phyloP scores from a whole-genome alignment of 2,797 vertebrate genomes.

The Hybognathus amarus region DNA sequence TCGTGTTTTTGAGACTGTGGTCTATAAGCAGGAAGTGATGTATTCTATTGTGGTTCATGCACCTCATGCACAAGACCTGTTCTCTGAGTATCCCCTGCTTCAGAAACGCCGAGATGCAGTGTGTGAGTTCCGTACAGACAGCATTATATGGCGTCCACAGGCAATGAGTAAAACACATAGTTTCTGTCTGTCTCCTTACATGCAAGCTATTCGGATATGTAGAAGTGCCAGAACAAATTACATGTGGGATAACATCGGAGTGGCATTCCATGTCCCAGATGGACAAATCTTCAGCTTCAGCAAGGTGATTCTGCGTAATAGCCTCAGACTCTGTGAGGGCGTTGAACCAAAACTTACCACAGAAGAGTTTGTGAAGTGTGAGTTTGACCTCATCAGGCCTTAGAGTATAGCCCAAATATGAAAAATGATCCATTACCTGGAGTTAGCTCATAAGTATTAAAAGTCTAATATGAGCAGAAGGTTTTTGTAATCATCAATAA shows the following conservation, averaged over 20 bases:
- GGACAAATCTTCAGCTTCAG: slow-evolving; percentile 13
- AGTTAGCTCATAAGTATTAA: no score
- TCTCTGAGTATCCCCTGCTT: slow-evolving; percentile 29
- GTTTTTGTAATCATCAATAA: neutral
- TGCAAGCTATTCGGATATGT: neutral
- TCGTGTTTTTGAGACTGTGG: slow-evolving; percentile 37
- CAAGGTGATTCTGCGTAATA: neutral
- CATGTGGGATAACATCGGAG: slow-evolving; percentile 41
- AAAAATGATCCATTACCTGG: neutral
- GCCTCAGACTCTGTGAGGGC: slow-evolving; percentile 44
- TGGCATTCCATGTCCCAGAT: slow-evolving; percentile 47
- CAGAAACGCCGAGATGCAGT: neutral
- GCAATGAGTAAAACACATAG: slow-evolving; percentile 32
- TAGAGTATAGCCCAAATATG: slow-evolving; percentile 13
- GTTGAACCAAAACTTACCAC: slow-evolving; percentile 18
- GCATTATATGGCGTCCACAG: slow-evolving; percentile 43
- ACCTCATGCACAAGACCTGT: neutral
- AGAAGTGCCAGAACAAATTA: neutral
- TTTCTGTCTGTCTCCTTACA: neutral
- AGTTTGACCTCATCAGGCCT: neutral
- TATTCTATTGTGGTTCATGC: slow-evolving; percentile 38
- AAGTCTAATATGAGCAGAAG: neutral
- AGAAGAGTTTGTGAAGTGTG: slow-evolving; percentile 44
- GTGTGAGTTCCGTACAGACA: slow-evolving; percentile 13
- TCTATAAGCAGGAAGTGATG: slow-evolving; percentile 53